phyloP scores from a whole-genome alignment of 1,140 invertebrate genomes.

The Orius laevigatus region DNA sequence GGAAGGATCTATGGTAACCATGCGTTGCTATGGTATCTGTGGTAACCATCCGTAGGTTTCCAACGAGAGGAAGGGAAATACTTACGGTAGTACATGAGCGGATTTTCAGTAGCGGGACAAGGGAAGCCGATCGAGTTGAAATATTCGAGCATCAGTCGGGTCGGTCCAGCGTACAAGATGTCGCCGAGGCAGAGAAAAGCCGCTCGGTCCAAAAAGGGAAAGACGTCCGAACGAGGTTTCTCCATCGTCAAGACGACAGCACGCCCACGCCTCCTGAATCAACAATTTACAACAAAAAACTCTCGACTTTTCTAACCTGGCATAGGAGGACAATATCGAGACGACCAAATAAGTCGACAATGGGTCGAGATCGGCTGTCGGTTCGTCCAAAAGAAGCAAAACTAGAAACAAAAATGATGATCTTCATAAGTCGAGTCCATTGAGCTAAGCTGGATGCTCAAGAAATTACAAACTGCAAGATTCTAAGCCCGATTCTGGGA shows the following conservation, averaged over 20 bases:
- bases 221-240: constrained; percentile 81
- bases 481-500: too few species aligned
- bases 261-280: constrained; percentile 74
- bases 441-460: too few species aligned
- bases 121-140: constrained; percentile 83
- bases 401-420: too few species aligned
- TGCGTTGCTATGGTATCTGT: not conserved
- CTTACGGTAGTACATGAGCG: constrained; percentile 85
- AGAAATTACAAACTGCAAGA: too few species aligned
- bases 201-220: constrained; percentile 75
- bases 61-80: too few species aligned
- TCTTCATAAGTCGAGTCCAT: too few species aligned
- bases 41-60: too few species aligned
- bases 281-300: constrained; percentile 1
- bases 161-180: constrained; percentile 79
- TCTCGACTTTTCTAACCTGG: constrained; percentile 29
- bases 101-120: constrained; percentile 81
- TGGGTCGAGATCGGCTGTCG: constrained; percentile 78
- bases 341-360: constrained; percentile 82
- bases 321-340: constrained; percentile 80
- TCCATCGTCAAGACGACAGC: constrained; percentile 82
- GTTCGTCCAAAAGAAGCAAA: constrained; percentile 72
- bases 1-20: not conserved
- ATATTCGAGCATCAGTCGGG: constrained; percentile 76
- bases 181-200: constrained; percentile 74